A percentile compares a stretch with the other conserved stretches of the same genome.
Evolutionary conservation across 1,140 invertebrate genomes (phyloP).

Genomic region (Brachystomella parvula): DNA sequence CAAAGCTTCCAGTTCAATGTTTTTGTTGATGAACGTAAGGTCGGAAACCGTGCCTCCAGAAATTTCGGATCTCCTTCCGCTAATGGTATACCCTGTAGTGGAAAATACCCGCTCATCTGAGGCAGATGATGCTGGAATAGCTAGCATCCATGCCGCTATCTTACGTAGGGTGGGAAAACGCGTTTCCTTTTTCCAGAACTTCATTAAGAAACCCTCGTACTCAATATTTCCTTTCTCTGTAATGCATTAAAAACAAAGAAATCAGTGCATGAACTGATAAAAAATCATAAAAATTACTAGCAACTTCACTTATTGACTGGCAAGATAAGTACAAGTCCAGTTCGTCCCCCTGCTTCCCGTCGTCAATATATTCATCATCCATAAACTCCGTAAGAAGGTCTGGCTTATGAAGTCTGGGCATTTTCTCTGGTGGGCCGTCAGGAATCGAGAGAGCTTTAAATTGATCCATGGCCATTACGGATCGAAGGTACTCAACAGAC

Average conservation of each 20-base stretch:
- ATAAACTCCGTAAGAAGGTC: not conserved
- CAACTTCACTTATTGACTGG: not conserved
- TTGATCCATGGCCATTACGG: not conserved
- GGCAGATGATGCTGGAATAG: constrained; percentile 9
- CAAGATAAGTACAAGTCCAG: not conserved
- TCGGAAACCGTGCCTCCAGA: constrained; percentile 3
- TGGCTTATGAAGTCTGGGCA: not conserved
- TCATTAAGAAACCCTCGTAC: not conserved
- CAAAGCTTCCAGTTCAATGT: too few relatives aligned
- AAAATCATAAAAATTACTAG: not conserved
- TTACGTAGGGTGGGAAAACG: not conserved
- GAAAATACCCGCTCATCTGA: constrained; percentile 21
- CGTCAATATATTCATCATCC: not conserved
- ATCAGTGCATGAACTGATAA: not conserved
- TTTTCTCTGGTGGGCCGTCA: not conserved
- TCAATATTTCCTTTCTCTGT: not conserved
- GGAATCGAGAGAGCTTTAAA: not conserved
- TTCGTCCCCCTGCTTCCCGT: not conserved
- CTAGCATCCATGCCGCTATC: constrained; percentile 5
- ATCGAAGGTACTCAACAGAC: not conserved
- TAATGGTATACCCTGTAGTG: constrained; percentile 3
- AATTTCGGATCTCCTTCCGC: not conserved
- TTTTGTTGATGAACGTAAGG: not conserved
- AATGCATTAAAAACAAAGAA: not conserved
- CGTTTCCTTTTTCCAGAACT: not conserved